Base-by-base conservation (phyloP, 2,113 vertebrate genomes). In the Verasper variegatus region DNA sequence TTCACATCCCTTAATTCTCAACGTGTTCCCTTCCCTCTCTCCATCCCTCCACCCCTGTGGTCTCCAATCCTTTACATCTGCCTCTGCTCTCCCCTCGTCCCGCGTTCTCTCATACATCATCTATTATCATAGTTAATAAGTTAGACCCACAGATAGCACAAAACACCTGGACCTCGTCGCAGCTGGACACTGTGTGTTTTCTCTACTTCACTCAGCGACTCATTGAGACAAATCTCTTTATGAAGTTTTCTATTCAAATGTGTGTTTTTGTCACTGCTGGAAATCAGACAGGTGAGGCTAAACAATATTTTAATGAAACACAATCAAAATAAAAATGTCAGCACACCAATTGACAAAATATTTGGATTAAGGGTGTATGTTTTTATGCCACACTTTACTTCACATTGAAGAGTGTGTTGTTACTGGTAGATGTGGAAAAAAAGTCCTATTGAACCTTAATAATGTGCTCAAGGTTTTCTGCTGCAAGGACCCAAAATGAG, bases 1-100 rank as follows among this genome's bases (percentile, higher is more conserved):
- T 71, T 88, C 88, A 82, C 82, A 85, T 90, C 70, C 79, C 59
- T 87, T 88, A 90, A 88, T 87, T 91, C 86, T 85, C 79, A 75
- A 84, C 86, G 76, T 73, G 66, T 70, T 78, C 72, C 68, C 75
- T 21, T 78, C 81, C 84, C 65, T 86, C 79, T 71, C 74, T 73
- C 74, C 78, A 59, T 54, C 67, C 68, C 57, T 71, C 66, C 67
- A 88, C 84, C 88, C 85, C 89, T 91, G 90, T 91, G 92, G 88
- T 87, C 89, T 75, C 64, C 78, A 12, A 63, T 84, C 87, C 69
- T 73, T 68, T 85, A 87, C 78, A 85, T 91, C 87, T 91, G 83
- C 54, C 82, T 83, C 52, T 57, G 58, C 68, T 83, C 6, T 40
- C 55, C 51, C 45, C 76, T 77, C 66, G 80, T 69, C 35, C 67